Percentiles rank a stretch among this genome's conserved stretches.
phyloP scores from a whole-genome alignment of 2,797 vertebrate species.

The Darevskia mixta region DNA sequence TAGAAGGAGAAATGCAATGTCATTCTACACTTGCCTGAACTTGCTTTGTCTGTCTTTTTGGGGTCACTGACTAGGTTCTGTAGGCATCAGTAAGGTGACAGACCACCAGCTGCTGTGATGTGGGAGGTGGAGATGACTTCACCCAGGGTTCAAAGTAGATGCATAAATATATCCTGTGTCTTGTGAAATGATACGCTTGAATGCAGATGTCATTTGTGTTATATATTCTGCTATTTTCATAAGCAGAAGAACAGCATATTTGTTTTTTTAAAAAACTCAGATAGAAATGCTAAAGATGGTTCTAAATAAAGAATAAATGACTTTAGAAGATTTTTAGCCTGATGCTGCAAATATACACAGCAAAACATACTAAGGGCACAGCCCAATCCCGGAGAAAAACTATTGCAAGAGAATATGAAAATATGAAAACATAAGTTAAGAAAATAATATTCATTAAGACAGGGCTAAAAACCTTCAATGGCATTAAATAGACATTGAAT shows the following conservation, averaged over 20 bases:
- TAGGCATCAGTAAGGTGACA: not conserved
- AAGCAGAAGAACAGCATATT: not conserved
- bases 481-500: not conserved
- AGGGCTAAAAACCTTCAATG: not conserved
- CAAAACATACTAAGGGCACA: not conserved
- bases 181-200: not conserved
- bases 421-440: not conserved
- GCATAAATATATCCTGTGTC: not conserved
- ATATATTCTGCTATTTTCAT: not conserved
- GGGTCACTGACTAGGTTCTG: not conserved
- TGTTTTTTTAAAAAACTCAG: not conserved
- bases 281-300: not conserved
- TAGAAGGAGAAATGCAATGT: not conserved
- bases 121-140: not conserved
- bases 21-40: not conserved
- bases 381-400: not conserved
- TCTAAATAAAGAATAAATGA: too few relatives aligned
- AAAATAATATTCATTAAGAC: not conserved
- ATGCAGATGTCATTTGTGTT: not conserved
- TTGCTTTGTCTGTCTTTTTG: not conserved
- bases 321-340: too few relatives aligned
- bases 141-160: too few relatives aligned
- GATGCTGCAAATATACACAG: too few relatives aligned
- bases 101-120: not conserved
- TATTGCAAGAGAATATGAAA: not conserved